Conservation (phyloP, 92 coral and sea anemone genomes). For the Desmophyllum pertusum region DNA sequence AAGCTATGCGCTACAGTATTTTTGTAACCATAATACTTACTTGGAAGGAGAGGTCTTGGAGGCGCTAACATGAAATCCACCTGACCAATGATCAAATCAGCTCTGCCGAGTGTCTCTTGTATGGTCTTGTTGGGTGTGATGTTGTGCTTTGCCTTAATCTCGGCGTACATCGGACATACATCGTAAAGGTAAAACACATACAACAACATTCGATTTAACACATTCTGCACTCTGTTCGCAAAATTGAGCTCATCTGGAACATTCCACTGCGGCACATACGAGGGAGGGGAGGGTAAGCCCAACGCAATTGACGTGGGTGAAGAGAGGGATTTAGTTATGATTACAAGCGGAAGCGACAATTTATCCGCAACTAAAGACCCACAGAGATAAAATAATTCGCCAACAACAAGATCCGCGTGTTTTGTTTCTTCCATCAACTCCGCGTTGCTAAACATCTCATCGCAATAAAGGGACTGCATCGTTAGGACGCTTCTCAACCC, state of each 20-base stretch:
- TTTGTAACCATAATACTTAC: background rate
- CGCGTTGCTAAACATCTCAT: background rate
- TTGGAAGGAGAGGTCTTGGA: conserved; percentile 16
- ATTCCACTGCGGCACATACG: conserved; percentile 28
- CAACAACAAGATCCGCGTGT: conserved; percentile 26
- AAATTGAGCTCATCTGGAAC: background rate
- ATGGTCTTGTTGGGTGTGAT: conserved; percentile 34
- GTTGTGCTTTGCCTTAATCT: conserved; percentile 17
- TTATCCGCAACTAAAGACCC: conserved; percentile 36
- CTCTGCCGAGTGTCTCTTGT: conserved; percentile 27
- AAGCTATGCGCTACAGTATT: too few relatives aligned
- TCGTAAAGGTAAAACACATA: background rate
- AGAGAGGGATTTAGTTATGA: background rate
- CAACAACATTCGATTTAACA: background rate
- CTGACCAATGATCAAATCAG: conserved; percentile 28
- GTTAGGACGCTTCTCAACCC: background rate
- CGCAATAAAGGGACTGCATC: background rate
- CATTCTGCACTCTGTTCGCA: conserved; percentile 13
- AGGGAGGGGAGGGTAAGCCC: conserved; percentile 23
- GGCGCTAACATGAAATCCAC: conserved; percentile 10
- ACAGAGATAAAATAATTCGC: conserved; percentile 30
- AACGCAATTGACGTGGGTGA: conserved; percentile 9
- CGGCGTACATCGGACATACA: background rate
- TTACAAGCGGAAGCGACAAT: conserved; percentile 32
- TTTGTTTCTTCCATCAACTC: conserved; percentile 17